A percentile compares a stretch with the other conserved stretches of the same genome.
phyloP scores from a whole-genome alignment of 2,113 vertebrate species.

The Prolemur simus region DNA sequence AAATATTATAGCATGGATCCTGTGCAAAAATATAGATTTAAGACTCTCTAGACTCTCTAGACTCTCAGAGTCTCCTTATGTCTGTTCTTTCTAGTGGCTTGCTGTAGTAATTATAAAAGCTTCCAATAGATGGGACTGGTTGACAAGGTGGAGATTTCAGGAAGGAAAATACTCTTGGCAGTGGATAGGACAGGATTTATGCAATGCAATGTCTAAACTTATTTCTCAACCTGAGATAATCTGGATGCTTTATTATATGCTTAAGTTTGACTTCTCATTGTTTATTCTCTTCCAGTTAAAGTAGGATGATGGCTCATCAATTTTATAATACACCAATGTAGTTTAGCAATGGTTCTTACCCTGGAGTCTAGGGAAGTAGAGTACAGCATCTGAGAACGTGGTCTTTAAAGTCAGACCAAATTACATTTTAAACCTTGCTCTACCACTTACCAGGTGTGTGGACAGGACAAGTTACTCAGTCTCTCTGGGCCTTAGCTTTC shows the following conservation, averaged over 20 bases:
- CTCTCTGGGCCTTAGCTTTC: background rate
- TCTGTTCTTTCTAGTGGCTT: background rate
- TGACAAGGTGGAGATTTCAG: background rate
- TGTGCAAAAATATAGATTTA: background rate
- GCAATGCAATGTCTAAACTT: background rate
- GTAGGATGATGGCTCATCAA: background rate
- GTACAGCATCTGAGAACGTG: background rate
- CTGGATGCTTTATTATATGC: background rate
- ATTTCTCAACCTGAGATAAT: background rate
- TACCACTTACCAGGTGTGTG: background rate
- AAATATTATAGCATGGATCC: background rate
- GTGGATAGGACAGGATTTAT: background rate
- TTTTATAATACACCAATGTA: background rate
- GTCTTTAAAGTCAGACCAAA: background rate
- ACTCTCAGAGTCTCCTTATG: background rate
- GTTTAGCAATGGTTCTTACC: background rate
- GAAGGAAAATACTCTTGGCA: background rate
- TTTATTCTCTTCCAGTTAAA: constrained; percentile 12
- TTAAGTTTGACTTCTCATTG: background rate
- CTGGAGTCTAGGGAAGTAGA: background rate
- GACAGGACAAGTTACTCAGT: background rate
- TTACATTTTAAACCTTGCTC: background rate
- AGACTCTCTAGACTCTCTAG: background rate
- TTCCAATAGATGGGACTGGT: background rate
- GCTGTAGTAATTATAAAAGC: background rate